Evolutionary conservation across 1,140 invertebrate species (phyloP), one percentile per base, ranked within the genome.

Genomic region (Aphelenchoides avenae): DNA sequence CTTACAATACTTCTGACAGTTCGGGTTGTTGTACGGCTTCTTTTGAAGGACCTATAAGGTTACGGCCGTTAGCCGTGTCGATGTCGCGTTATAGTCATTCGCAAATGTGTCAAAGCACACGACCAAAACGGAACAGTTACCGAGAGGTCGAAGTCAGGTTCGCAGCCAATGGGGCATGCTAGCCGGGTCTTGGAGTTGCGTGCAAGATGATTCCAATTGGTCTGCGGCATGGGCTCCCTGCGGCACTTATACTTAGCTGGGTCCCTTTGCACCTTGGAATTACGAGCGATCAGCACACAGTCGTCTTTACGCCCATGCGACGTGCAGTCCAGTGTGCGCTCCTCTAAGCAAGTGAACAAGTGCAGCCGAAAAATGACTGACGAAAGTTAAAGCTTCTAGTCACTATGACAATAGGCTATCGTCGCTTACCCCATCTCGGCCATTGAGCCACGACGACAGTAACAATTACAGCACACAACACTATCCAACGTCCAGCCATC

Each of bases 1-100:
- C 36, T 69, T 72, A 41, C 70, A 72, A 42, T 72, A 72, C 43
- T 72, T 72, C 39, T 72, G 70, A 31, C 70, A 72, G 4, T 63
- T 44, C 30, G 56, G 61, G 39, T 72, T 72, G 40, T 71, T 57
- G n/a, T 52, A 58, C 20, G 70, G 70, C 11, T 49, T 52, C 42
- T 72, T 72, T 48, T 66, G 62, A 15, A 72, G 61, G 13, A 70
- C 67, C 66, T 68, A 11, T 36, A 6, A 43, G 15, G 18, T 13
- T 36, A 7, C 7, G 15, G 30, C 41, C 30, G 30, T 43, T 43
- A 43, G 7, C 30, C 15, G 18, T 36, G 11, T 13, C 34, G 34
- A 18, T 18, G 18, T 13, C 13, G 34, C 18, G 18, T 36, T 36
- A 36, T 18, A 18, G 13, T 36, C 18, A 36, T 36, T 13, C 34